Base-by-base conservation (phyloP, 2,888 invertebrate species). In the Congeria kusceri region DNA sequence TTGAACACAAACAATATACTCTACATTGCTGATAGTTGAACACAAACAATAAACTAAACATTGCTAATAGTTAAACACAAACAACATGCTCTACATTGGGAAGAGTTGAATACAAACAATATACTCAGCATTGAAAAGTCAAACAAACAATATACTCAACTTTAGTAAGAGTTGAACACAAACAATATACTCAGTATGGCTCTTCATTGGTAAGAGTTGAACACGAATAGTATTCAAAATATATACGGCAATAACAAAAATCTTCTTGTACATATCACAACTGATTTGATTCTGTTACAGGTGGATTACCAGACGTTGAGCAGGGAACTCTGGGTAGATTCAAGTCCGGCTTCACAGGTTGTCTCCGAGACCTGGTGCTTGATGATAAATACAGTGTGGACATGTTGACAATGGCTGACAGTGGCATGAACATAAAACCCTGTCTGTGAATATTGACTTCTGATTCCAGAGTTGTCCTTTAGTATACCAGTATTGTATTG, bases 351-450 rank as follows among this genome's bases (percentile, higher is more conserved):
- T 95, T 97, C 78, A 94, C 95, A 53, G 97, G 97, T 46, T 97
- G 97, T 94, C 96, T 97, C 88, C 96, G 96, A 57, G 96, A 97
- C 93, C 95, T 97, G 87, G 96, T 96, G 0, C 94, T 97, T 64
- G 96, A 96, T 85, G 96, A 96, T 18, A 97, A 97, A 93, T 96
- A 96, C 91, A 96, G 96, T 87, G 95, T 97, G 61, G 92, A 94
- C 71, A 92, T 95, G 61, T 90, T 94, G 53, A 96, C 96, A 18
- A 95, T 96, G 56, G 95, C 96, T 11, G 94, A 95, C 53, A 95
- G 95, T 15, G 96, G 95, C 65, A 90, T 92, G 82, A 94, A 94
- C 86, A 90, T 94, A 46, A 90, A 92, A 64, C 90, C 91, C 64
- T 94, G 94, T 78, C 75, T 70, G 65, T 83, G 53, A 53, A 53